Percentiles rank a stretch among this genome's conserved stretches.
These are phyloP conservation scores for Heliornis fulica DNA, from an alignment of 2,113 vertebrate species.

Conservation along the genomic window DNA sequence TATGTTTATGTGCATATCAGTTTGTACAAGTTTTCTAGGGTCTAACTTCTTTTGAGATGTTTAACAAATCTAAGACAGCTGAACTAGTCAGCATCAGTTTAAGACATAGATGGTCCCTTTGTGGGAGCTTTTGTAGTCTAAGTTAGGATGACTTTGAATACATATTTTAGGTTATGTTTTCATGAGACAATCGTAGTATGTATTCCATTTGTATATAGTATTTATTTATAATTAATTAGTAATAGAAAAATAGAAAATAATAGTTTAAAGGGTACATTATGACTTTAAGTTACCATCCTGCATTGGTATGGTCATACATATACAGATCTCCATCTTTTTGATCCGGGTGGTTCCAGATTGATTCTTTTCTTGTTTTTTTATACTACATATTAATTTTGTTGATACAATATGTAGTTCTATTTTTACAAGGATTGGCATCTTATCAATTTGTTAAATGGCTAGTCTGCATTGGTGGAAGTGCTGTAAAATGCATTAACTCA, in stretches of 20 bases:
- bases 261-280: background rate
- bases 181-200: background rate
- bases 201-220: background rate
- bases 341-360: background rate
- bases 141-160: background rate
- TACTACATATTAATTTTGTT: background rate
- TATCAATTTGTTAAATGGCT: constrained; percentile 40
- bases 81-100: background rate
- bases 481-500: constrained; percentile 2
- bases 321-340: background rate
- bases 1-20: background rate
- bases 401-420: background rate
- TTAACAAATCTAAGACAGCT: background rate
- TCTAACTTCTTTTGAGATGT: background rate
- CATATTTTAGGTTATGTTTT: background rate
- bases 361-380: background rate
- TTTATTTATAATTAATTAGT: background rate
- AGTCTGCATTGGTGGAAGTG: constrained; percentile 31
- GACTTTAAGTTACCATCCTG: background rate
- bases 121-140: background rate
- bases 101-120: background rate
- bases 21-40: background rate
- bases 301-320: background rate
- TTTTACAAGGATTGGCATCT: background rate
- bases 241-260: background rate